Evolutionary conservation across 2,113 vertebrate species (phyloP), one percentile per base, ranked within the genome.

Genomic region (Myotis lucifugus): DNA sequence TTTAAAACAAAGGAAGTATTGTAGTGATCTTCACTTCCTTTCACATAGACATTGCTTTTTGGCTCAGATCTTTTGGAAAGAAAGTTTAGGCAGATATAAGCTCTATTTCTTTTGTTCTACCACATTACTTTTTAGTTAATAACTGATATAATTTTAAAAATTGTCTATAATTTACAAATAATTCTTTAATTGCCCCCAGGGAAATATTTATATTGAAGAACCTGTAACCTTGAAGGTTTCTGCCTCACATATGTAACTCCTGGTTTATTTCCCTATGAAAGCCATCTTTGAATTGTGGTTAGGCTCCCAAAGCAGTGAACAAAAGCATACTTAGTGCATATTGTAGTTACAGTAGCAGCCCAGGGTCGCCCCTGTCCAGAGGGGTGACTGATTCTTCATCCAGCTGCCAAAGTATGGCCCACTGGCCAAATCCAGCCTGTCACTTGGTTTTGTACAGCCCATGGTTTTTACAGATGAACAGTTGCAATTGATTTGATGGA

Each of bases 1-100:
- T 74, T 93, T 82, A 95, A 79, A 95, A 78, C 77, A 91, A 91
- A 77, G 64, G 8, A 84, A 84, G 11, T 70, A 76, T 52, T 90
- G 34, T 70, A 84, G 25, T 79, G 64, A 29, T 87, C 18, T 81
- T 90, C 5, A 88, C 17, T 95, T 85, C 69, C 52, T 94, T 96
- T 88, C 85, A 85, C 21, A 48, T 70, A n/a, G 48, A 46, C 70
- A 23, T 52, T 93, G 52, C 52, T 48, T 73, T 91, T 93, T 84
- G 70, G 64, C 42, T 78, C 50, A 72, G 34, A 18, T 23, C 32
- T 21, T 73, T 74, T 66, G 72, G 76, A 74, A 93, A 87, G 54
- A 81, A 94, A 37, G 25, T 56, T 50, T 59, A 92, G 77, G 66
- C 23, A 95, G 14, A 94, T 66, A 64, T 2, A 70, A 56, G 48